Evolutionary conservation across 2,113 vertebrate species (phyloP).

Genomic region (Athene cunicularia): DNA sequence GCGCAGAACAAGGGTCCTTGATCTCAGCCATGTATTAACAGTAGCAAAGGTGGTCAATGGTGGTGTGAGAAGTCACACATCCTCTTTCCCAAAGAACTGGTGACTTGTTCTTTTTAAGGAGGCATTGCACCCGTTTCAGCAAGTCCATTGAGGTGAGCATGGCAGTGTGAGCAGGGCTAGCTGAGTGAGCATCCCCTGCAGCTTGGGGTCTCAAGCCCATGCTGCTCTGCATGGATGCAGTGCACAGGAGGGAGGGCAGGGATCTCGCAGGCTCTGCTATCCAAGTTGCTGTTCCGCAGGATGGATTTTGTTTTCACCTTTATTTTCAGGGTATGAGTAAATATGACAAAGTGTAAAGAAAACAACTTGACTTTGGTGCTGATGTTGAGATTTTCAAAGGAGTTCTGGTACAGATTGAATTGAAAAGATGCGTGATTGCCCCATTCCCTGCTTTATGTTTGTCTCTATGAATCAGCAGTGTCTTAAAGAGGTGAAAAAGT

Average conservation of each 20-base stretch:
- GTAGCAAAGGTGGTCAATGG: background rate
- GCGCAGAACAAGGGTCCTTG: background rate
- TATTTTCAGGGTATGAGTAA: background rate
- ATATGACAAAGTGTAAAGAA: background rate
- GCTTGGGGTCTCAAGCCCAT: accelerated
- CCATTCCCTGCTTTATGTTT: background rate
- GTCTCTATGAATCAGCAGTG: background rate
- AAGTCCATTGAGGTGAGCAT: accelerated
- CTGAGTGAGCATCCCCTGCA: accelerated
- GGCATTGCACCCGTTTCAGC: background rate
- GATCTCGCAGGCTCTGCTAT: accelerated
- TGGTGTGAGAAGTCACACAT: background rate
- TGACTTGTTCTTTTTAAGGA: background rate
- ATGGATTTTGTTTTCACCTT: background rate
- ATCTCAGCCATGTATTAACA: background rate
- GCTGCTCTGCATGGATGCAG: accelerated
- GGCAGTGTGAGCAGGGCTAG: background rate
- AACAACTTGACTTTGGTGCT: background rate
- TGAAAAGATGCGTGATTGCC: background rate
- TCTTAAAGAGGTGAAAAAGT: background rate
- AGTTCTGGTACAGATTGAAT: background rate
- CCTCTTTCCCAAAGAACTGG: accelerated
- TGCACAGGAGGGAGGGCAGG: no score
- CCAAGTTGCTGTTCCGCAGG: background rate
- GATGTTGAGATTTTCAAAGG: background rate